phyloP scores from a whole-genome alignment of 2,888 invertebrate genomes.

The Alitta virens region DNA sequence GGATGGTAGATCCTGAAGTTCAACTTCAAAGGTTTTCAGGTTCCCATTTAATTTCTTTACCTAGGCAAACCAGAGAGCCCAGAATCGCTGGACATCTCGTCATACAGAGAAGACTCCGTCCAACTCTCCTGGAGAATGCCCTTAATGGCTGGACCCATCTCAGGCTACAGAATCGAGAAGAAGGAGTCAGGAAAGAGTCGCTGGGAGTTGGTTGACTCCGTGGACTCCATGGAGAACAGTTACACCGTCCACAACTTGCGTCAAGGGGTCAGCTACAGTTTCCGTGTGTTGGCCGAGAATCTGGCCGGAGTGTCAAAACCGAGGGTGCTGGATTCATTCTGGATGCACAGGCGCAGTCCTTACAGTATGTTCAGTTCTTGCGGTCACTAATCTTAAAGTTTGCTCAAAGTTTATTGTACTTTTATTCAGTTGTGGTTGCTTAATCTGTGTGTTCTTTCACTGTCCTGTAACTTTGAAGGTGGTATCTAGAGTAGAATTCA shows the following conservation, averaged over 20 bases:
- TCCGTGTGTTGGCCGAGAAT: constrained; percentile 48
- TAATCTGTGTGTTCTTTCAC: too few relatives aligned
- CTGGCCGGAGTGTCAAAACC: constrained; percentile 24
- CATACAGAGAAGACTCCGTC: constrained; percentile 68
- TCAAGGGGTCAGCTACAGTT: constrained; percentile 51
- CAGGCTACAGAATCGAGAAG: constrained; percentile 39
- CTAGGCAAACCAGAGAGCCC: constrained; percentile 16
- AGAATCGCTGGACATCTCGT: constrained; percentile 17
- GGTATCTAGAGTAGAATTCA: too few relatives aligned
- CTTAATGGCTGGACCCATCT: constrained; percentile 31
- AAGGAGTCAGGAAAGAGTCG: constrained; percentile 18
- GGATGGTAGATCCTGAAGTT: too few relatives aligned
- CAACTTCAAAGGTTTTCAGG: too few relatives aligned
- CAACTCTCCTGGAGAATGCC: constrained; percentile 76
- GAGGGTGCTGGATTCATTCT: constrained; percentile 21
- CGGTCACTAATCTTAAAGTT: too few relatives aligned
- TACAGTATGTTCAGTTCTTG: constrained; percentile 21
- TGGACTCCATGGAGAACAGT: constrained; percentile 24
- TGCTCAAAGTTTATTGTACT: too few relatives aligned
- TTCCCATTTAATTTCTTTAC: too few relatives aligned
- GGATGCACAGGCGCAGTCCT: constrained; percentile 16
- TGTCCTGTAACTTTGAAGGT: too few relatives aligned
- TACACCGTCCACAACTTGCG: constrained; percentile 32
- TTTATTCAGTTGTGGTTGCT: too few relatives aligned
- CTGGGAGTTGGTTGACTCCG: constrained; percentile 27